Conservation (phyloP, 2,797 vertebrate species). For the Amblyopsis hoosieri region DNA sequence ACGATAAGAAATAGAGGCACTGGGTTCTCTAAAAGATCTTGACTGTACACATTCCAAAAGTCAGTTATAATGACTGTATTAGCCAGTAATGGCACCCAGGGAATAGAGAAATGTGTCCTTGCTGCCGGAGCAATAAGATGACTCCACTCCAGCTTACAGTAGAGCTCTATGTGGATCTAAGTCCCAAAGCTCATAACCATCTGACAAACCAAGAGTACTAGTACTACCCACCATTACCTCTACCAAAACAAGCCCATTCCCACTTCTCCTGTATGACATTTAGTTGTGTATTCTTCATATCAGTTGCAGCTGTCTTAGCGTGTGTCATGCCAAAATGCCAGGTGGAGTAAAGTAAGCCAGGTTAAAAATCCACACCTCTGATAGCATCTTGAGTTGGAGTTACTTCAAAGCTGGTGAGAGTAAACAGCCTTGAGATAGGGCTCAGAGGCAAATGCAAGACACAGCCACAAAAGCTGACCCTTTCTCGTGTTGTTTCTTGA, state of each 20-base stretch:
- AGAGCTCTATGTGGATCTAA: constrained; percentile 60
- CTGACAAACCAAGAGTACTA: constrained; percentile 45
- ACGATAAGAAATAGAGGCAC: constrained; percentile 40
- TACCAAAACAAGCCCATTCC: constrained; percentile 46
- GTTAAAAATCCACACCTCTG: constrained; percentile 55
- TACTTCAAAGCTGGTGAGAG: constrained; percentile 61
- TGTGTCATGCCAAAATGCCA: constrained; percentile 22
- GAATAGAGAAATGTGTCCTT: constrained; percentile 64
- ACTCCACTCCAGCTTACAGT: constrained; percentile 62
- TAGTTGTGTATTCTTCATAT: constrained; percentile 37
- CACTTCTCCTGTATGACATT: constrained; percentile 34
- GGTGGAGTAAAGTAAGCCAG: constrained; percentile 32
- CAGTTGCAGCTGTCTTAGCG: constrained; percentile 18
- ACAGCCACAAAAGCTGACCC: constrained; percentile 48
- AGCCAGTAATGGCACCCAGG: constrained; percentile 58
- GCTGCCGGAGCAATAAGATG: constrained; percentile 58
- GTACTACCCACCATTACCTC: constrained; percentile 35
- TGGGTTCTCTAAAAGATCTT: constrained; percentile 59
- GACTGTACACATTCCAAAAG: constrained; percentile 59
- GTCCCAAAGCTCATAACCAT: constrained; percentile 55
- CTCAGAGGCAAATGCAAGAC: constrained; percentile 57
- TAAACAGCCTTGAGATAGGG: constrained; percentile 66
- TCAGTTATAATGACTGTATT: constrained; percentile 70
- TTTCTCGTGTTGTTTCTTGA: constrained; percentile 62
- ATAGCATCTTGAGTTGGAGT: constrained; percentile 66